Conservation (phyloP, 2,113 vertebrate species). For the Taurulus bubalis region DNA sequence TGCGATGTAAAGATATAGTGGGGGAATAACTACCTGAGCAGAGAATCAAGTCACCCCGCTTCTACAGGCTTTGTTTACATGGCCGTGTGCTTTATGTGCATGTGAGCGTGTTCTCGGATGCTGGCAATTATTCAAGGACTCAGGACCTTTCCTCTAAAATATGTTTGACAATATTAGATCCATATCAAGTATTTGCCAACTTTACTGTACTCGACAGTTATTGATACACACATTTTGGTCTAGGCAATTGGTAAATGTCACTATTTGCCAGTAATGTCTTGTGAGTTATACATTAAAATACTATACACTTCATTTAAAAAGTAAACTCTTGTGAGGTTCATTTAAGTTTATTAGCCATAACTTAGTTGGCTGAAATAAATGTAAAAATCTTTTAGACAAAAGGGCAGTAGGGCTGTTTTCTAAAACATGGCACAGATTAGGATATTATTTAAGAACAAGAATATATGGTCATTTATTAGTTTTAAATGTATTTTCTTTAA, state of each 20-base stretch:
- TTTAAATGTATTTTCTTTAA: background rate
- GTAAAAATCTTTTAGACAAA: conserved; percentile 53
- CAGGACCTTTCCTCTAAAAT: background rate
- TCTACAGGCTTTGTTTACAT: too few relatives aligned
- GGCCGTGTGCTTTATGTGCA: too few relatives aligned
- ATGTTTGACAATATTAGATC: background rate
- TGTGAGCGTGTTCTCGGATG: too few relatives aligned
- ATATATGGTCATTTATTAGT: background rate
- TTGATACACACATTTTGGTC: background rate
- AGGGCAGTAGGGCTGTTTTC: conserved; percentile 22
- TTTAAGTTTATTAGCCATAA: conserved; percentile 62
- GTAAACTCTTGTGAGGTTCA: conserved; percentile 21
- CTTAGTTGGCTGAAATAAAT: conserved; percentile 61
- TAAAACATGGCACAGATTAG: conserved; percentile 12
- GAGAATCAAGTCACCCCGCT: too few relatives aligned
- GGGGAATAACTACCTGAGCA: too few relatives aligned
- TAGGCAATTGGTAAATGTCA: background rate
- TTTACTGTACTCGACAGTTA: background rate
- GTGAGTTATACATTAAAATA: background rate
- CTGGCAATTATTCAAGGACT: background rate
- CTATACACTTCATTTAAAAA: background rate
- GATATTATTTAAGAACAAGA: background rate
- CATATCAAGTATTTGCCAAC: background rate
- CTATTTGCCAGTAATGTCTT: background rate
- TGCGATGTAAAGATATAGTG: too few relatives aligned